Evolutionary conservation across 2,113 vertebrate species (phyloP).

Genomic region (Pteruthius melanotis): DNA sequence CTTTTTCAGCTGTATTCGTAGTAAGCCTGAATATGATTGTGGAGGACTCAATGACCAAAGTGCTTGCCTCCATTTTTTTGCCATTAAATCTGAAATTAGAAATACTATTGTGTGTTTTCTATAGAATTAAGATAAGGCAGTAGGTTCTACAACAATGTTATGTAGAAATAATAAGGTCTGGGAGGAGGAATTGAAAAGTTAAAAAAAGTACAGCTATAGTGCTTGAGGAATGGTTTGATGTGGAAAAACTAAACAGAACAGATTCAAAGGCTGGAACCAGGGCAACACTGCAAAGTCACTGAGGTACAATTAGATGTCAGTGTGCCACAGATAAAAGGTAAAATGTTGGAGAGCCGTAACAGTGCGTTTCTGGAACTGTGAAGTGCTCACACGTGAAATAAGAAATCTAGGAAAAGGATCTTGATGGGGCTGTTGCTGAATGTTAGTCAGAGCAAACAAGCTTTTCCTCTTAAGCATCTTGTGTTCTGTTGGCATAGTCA

Average conservation of each 20-base stretch:
- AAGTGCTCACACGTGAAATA: not conserved
- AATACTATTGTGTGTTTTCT: not conserved
- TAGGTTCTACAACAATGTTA: not conserved
- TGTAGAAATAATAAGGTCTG: not conserved
- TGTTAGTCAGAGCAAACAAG: not conserved
- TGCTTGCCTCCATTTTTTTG: not conserved
- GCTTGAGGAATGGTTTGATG: not conserved
- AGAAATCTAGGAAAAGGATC: not conserved
- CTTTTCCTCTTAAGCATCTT: not conserved
- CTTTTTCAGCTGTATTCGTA: not conserved
- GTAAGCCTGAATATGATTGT: not conserved
- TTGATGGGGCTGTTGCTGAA: not conserved
- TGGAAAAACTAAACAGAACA: not conserved
- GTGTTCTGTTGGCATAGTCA: not conserved
- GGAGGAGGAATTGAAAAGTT: not conserved
- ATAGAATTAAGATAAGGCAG: not conserved
- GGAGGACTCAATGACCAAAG: not conserved
- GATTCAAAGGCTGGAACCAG: not conserved
- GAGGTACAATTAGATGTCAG: not conserved
- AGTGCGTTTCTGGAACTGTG: rapidly evolving
- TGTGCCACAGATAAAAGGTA: not conserved
- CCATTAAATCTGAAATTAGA: not conserved
- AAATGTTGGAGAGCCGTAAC: not conserved
- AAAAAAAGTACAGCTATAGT: not conserved
- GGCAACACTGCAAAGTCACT: not conserved